Evolutionary conservation across 2,888 invertebrate species (phyloP), one percentile per base, ranked within the genome.

Genomic region (Troglohyphantes excavatus): DNA sequence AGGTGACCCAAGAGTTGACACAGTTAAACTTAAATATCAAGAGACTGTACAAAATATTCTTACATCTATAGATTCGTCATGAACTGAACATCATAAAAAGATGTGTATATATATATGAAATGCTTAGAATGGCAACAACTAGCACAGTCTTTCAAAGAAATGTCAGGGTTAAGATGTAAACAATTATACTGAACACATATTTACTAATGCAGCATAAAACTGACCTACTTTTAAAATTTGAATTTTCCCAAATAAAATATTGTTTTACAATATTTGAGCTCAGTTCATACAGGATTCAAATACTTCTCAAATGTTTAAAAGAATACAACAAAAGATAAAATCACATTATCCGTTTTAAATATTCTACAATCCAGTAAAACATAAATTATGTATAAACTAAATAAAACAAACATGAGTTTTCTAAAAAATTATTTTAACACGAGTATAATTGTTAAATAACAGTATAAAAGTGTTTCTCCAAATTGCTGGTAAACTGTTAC

Each of bases 221-320:
- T 29, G 63, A 23, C n/a, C 21, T 43, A 43, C 21, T 46, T 63
- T 63, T 63, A 73, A 72, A 83, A 46, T 65, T 83, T 73, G 17
- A 73, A 73, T 63, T 63, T n/a, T 83, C 23, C 26, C 6, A 70
- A 70, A 27, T 63, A 83, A 83, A 63, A 65, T 83, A 83, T 72
- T 61, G n/a, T 53, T 53, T 53, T 73, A 83, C 46, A 26, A 83
- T 72, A 82, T 39, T 46, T 73, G 83, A 83, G 73, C 73, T 83
- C 83, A 65, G 73, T 39, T 72, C 46, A 83, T 65, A 63, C 19
- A 26, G 59, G 46, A 65, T 72, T 26, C 21, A 29, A 72, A 26
- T 72, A 29, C 26, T 19, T 67, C 26, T 43, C 29, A 81, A 81
- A 81, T 61, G 33, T 33, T 39, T 63, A 59, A 33, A 70, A 13